These are phyloP conservation scores for Sigmodon hispidus DNA, from an alignment of 2,113 vertebrate genomes.

Conservation along the genomic window DNA sequence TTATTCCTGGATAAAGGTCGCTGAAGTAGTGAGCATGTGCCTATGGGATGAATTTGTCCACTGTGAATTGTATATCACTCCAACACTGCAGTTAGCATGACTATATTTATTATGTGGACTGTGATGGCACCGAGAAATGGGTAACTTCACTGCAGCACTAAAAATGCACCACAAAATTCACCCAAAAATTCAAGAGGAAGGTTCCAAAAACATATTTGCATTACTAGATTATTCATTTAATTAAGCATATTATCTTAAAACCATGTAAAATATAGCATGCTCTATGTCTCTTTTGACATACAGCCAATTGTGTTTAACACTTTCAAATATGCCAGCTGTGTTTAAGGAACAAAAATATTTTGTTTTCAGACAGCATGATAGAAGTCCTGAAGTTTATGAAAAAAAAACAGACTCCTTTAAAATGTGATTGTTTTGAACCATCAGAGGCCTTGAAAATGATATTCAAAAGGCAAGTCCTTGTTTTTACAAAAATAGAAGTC, in stretches of 20 bases:
- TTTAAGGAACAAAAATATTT: constrained; percentile 69
- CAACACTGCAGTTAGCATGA: constrained; percentile 43
- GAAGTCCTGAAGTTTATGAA: constrained; percentile 59
- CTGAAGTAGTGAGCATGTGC: constrained; percentile 57
- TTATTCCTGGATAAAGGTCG: constrained; percentile 71
- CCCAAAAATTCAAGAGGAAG: constrained; percentile 10
- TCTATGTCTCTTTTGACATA: constrained; percentile 64
- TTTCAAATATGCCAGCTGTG: constrained; percentile 62
- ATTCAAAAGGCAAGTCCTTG: constrained; percentile 28
- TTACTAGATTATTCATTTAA: constrained; percentile 50
- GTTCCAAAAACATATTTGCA: constrained; percentile 40
- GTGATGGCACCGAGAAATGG: constrained; percentile 8
- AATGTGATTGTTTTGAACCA: constrained; percentile 25
- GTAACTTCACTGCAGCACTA: constrained; percentile 11
- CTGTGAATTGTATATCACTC: constrained; percentile 58
- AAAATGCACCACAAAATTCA: constrained; percentile 6
- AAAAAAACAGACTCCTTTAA: constrained; percentile 61
- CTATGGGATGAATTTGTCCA: constrained; percentile 71
- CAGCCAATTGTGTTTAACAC: constrained; percentile 44
- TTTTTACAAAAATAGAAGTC: background rate
- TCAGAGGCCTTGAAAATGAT: constrained; percentile 20
- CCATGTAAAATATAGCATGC: constrained; percentile 46
- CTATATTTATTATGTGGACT: constrained; percentile 63
- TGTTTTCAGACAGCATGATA: constrained; percentile 66
- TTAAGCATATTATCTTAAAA: constrained; percentile 65